Base-by-base conservation (phyloP, 2,888 invertebrate genomes). In the Drosophila siamana region DNA sequence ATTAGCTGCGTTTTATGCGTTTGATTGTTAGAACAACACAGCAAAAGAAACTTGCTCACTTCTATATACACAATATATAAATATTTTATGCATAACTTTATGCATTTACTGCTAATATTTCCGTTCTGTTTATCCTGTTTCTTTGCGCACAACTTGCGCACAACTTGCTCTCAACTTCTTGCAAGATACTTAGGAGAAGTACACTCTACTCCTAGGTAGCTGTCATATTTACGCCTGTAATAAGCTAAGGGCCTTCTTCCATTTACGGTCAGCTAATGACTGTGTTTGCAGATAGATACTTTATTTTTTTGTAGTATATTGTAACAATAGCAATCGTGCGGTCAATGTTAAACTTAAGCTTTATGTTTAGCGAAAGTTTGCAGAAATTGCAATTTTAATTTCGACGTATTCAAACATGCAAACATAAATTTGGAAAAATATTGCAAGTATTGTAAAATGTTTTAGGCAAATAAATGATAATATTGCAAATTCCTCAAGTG, bases 1-100 rank as follows among this genome's bases (percentile, higher is more conserved):
- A 74, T 78, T 74, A 78, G 74, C 74, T 60, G 68, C 67, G 67
- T 65, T 77, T 74, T 59, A 56, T 77, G 78, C 54, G 43, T 55
- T 59, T 59, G 78, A 62, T 66, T 66, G 54, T 47, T 26, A 9
- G 40, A 54, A 60, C 28, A 64, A 48, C 41, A 43, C 30, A 30
- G 16, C 33, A 38, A 19, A 38, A 33, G 43, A 57, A 74, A 74
- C 38, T 71, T 73, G 57, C 50, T 44, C 54, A n/a, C n/a, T n/a
- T n/a, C n/a, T n/a, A n/a, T n/a, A n/a, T n/a, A 68, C 4, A 24
- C 6, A 26, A 4, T 40, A 68, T 13, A 24, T 19, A 19, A 19
- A 19, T 41, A 52, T 47, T 33, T 47, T 41, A 48, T 70, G 16
- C 30, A 36, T 19, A 36, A 36, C 36, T 56, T 43, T 51, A 40